Evolutionary conservation across 2,797 vertebrate species (phyloP).

Genomic region (Lagorchestes hirsutus): DNA sequence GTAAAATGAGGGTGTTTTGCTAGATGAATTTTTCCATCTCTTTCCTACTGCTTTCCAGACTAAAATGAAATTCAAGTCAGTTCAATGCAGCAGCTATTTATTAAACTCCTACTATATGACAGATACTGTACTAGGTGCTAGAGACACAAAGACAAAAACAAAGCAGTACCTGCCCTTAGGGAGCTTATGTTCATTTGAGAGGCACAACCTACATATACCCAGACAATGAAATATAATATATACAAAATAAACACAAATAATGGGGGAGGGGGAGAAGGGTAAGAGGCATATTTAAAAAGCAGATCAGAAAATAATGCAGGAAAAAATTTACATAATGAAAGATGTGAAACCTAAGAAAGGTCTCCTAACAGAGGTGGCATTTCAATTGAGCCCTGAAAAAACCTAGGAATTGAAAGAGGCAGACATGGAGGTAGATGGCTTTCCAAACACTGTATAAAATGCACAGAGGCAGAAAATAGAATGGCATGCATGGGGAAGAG

Average conservation of each 20-base stretch:
- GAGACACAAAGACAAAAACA: neutral
- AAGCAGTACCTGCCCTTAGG: neutral
- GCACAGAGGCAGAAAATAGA: neutral
- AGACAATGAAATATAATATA: neutral
- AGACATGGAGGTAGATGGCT: neutral
- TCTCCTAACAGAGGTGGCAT: neutral
- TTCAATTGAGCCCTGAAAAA: neutral
- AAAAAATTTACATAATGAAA: neutral
- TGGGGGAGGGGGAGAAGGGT: neutral
- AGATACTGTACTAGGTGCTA: neutral
- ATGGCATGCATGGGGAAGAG: neutral
- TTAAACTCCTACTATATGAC: neutral
- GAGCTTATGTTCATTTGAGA: neutral
- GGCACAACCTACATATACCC: neutral
- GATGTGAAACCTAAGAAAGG: neutral
- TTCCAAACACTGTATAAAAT: neutral
- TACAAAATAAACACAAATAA: neutral
- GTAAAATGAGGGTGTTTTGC: constrained; percentile 26
- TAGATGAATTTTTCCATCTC: constrained; percentile 9
- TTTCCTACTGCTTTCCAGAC: neutral
- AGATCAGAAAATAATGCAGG: neutral
- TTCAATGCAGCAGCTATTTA: neutral
- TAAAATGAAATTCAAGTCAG: constrained; percentile 43
- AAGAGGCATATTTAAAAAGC: neutral
- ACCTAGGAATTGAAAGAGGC: neutral